Conservation (phyloP, 2,888 invertebrate genomes). For the Cephalotes varians region DNA sequence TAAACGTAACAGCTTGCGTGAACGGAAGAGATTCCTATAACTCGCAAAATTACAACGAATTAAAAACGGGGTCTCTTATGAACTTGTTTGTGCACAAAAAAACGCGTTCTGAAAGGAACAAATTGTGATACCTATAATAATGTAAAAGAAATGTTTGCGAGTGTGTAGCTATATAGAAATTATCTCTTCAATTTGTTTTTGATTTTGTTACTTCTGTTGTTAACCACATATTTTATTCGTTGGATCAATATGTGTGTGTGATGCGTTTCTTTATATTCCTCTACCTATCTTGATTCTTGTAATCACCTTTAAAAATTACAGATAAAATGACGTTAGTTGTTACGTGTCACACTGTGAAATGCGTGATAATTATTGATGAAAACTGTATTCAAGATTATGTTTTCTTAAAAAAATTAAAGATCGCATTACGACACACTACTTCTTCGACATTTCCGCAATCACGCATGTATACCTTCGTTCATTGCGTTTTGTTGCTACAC, state of each 20-base stretch:
- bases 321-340: background rate
- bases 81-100: background rate
- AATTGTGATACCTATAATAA: conserved; percentile 12
- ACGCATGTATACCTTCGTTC: background rate
- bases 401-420: conserved; percentile 1
- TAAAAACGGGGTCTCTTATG: conserved; percentile 8
- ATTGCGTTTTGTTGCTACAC: conserved; percentile 22
- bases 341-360: background rate
- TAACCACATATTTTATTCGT: background rate
- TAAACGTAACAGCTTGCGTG: conserved; percentile 37
- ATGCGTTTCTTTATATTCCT: background rate
- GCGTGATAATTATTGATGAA: background rate
- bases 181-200: background rate
- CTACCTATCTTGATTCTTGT: background rate
- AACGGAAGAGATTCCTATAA: conserved; percentile 30
- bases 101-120: background rate
- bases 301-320: background rate
- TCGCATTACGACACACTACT: background rate
- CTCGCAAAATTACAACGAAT: conserved; percentile 29
- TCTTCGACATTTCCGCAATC: conserved; percentile 26
- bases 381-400: conserved; percentile 2
- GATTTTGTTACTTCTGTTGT: background rate
- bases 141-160: background rate
- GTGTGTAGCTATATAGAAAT: background rate
- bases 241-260: no score